Percentiles rank a stretch among this genome's conserved stretches.
Conservation (phyloP, 2,888 invertebrate genomes). For the Agrochola circellaris region DNA sequence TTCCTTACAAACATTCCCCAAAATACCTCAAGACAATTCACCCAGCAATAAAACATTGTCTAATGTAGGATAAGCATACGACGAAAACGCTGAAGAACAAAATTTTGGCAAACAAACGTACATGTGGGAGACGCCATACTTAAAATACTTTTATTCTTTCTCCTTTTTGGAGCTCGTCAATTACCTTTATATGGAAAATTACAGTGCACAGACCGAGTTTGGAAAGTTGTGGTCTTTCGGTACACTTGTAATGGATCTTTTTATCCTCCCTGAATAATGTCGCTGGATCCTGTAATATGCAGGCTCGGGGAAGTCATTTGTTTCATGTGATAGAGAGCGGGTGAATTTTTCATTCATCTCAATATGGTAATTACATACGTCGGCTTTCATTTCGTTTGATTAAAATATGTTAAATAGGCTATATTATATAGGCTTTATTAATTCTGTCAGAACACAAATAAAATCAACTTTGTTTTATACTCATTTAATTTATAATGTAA, state of each 20-base stretch:
- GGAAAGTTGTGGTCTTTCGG: conserved; percentile 9
- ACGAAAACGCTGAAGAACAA: conserved; percentile 34
- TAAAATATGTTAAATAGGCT: conserved; percentile 12
- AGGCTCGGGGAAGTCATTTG: conserved; percentile 8
- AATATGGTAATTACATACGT: conserved; percentile 10
- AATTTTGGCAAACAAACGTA: conserved; percentile 26
- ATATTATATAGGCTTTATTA: neutral
- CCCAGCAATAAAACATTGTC: conserved; percentile 40
- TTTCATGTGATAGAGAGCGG: conserved; percentile 10
- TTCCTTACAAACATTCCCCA: conserved; percentile 6
- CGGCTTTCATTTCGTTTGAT: conserved; percentile 1
- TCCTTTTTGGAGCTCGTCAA: conserved; percentile 19
- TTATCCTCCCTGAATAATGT: conserved; percentile 33
- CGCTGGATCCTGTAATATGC: conserved; percentile 21
- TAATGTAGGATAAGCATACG: conserved; percentile 33
- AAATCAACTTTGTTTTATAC: neutral
- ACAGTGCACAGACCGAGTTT: conserved; percentile 39
- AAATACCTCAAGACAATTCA: conserved; percentile 24
- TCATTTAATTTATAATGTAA: neutral
- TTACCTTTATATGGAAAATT: conserved; percentile 43
- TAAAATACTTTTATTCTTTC: conserved; percentile 24
- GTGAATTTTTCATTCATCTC: conserved; percentile 13
- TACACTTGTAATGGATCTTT: conserved; percentile 14
- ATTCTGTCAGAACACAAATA: neutral
- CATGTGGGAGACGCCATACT: neutral